Conservation (phyloP, 2,888 invertebrate species). For the Tortrix viridana region DNA sequence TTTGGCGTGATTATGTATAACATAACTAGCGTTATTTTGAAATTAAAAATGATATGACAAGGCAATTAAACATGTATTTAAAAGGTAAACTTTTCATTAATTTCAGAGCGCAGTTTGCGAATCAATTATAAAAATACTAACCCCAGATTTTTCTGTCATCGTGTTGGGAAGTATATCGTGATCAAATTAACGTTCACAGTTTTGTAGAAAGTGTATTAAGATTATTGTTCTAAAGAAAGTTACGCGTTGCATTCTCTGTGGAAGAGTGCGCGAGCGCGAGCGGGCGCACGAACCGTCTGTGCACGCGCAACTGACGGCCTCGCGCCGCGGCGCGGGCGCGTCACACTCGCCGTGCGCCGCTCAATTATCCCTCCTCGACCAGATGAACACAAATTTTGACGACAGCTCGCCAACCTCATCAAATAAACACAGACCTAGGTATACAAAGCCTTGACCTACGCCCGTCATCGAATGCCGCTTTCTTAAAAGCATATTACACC, state of each 20-base stretch:
- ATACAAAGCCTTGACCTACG: too few species aligned
- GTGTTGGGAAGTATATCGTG: neutral
- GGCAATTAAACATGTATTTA: neutral
- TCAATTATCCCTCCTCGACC: neutral
- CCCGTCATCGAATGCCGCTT: too few species aligned
- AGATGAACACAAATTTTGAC: neutral
- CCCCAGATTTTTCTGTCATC: constrained; percentile 31
- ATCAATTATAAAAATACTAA: constrained; percentile 22
- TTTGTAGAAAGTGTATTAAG: constrained; percentile 7
- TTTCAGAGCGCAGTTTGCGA: constrained; percentile 7
- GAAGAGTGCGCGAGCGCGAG: constrained; percentile 54
- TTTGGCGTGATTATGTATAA: too few species aligned
- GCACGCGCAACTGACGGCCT: constrained; percentile 55
- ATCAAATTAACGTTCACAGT: constrained; percentile 6
- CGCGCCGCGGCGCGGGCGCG: constrained; percentile 11
- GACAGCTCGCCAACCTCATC: too few species aligned
- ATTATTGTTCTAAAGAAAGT: constrained; percentile 45
- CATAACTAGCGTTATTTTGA: too few species aligned
- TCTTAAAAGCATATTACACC: too few species aligned
- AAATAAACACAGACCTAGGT: too few species aligned
- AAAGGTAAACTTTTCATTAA: constrained; percentile 1
- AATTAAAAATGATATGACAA: neutral
- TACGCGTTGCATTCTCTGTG: constrained; percentile 45
- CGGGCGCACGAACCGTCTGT: constrained; percentile 57
- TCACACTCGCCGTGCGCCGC: neutral